Evolutionary conservation across 2,797 vertebrate species (phyloP).

Genomic region (Mus caroli): DNA sequence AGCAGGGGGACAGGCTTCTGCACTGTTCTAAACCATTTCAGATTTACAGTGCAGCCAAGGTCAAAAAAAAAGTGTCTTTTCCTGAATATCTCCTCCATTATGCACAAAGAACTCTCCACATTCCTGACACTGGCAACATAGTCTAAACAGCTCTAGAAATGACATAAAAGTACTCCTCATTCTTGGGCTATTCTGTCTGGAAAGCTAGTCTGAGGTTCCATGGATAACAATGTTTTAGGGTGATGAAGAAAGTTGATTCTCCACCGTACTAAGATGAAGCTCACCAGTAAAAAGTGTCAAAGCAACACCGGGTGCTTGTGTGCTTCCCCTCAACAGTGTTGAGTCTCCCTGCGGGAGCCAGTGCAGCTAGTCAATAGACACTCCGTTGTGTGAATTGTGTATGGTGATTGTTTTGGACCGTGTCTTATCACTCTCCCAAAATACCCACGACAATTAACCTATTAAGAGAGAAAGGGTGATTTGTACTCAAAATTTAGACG

Average conservation of each 20-base stretch:
- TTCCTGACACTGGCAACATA: constrained; percentile 19
- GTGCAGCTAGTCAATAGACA: background rate
- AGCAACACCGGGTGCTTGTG: background rate
- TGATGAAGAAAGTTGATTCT: background rate
- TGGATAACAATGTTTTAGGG: background rate
- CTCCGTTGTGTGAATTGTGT: background rate
- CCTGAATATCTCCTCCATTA: background rate
- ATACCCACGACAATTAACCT: background rate
- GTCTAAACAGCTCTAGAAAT: constrained; percentile 7
- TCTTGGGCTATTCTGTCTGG: background rate
- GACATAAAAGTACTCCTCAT: background rate
- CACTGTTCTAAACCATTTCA: background rate
- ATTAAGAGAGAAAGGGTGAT: background rate
- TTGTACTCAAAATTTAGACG: background rate
- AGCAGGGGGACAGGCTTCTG: background rate
- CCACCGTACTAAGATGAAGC: background rate
- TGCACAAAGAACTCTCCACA: background rate
- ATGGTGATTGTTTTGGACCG: background rate
- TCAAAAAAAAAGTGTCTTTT: background rate
- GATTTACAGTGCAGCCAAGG: background rate
- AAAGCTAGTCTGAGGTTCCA: background rate
- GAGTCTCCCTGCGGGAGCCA: background rate
- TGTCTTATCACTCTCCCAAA: background rate
- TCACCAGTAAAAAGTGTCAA: background rate
- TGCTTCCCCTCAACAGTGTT: background rate